These are phyloP conservation scores for Mimas tiliae DNA, from an alignment of 2,888 invertebrate genomes.

Conservation along the genomic window DNA sequence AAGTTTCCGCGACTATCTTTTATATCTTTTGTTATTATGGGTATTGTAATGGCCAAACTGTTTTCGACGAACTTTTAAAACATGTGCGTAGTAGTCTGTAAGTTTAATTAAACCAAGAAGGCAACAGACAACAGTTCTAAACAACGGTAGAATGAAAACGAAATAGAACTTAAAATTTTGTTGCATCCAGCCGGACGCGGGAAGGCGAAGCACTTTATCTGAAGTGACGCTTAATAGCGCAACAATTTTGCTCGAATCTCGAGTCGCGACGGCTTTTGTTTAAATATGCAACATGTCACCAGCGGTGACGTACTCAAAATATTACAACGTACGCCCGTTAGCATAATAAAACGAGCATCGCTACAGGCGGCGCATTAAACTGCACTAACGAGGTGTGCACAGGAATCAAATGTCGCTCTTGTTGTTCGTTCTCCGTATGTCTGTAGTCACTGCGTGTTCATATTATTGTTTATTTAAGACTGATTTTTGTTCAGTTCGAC, in stretches of 20 bases:
- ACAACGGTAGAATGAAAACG: constrained; percentile 14
- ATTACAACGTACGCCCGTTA: constrained; percentile 75
- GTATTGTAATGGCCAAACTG: background rate
- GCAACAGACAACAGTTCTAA: constrained; percentile 10
- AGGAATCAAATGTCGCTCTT: constrained; percentile 57
- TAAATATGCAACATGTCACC: constrained; percentile 77
- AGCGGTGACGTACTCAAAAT: constrained; percentile 76
- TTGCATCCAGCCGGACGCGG: constrained; percentile 25
- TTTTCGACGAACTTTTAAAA: background rate
- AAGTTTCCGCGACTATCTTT: constrained; percentile 54
- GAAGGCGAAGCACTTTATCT: constrained; percentile 48
- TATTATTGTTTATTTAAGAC: constrained; percentile 12
- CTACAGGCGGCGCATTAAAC: constrained; percentile 71
- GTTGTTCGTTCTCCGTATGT: constrained; percentile 36
- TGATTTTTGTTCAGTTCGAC: constrained; percentile 15
- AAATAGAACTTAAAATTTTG: constrained; percentile 22
- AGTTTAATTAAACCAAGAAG: background rate
- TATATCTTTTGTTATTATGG: constrained; percentile 38
- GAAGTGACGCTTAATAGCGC: constrained; percentile 64
- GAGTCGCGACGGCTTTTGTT: constrained; percentile 58
- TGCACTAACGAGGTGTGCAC: constrained; percentile 65
- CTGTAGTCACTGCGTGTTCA: constrained; percentile 7
- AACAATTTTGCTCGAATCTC: constrained; percentile 62
- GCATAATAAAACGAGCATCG: constrained; percentile 78
- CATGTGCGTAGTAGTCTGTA: background rate